Evolutionary conservation across 2,113 vertebrate species (phyloP), one percentile per base, ranked within the genome.

Genomic region (Oncorhynchus clarkii): DNA sequence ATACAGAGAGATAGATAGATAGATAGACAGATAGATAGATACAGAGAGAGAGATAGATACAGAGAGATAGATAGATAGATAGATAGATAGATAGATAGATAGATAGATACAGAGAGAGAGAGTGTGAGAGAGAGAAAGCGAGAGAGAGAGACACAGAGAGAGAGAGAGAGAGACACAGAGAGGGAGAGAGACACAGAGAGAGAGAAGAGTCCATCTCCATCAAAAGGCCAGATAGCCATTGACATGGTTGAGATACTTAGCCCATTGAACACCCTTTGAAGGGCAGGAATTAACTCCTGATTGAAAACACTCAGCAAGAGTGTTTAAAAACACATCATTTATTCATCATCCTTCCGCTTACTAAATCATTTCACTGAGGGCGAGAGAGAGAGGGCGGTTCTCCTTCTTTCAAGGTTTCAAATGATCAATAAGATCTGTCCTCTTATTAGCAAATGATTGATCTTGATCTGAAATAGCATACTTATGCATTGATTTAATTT

Each of bases 41-140:
- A 24, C n/a, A n/a, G n/a, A n/a, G n/a, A n/a, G n/a, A n/a, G n/a
- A n/a, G n/a, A n/a, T n/a, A n/a, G n/a, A n/a, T n/a, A n/a, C n/a
- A n/a, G n/a, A n/a, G n/a, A n/a, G 22, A 24, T 24, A 24, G 22
- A 24, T 24, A 24, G 22, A 24, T 24, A 24, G 29, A 31, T 4
- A 31, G 29, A 31, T 4, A 31, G 29, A 31, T 4, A 31, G 27
- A 4, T 0, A 29, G 27, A 29, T 3, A 29, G 27, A 29, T 3
- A 4, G 27, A 29, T 3, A 29, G 27, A 29, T 3, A 29, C 3
- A 29, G 3, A 29, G 29, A 29, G 3, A 29, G 3, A 29, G 3
- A 29, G 3, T 4, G 3, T 0, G 29, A 29, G 3, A 29, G 3
- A 29, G 0, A 29, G 3, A 29, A 0, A 29, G 0, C 4, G 3